Percentiles rank a stretch among this genome's conserved stretches.
phyloP scores from a whole-genome alignment of 2,113 vertebrate species.

The Benitochromis conjunctus region DNA sequence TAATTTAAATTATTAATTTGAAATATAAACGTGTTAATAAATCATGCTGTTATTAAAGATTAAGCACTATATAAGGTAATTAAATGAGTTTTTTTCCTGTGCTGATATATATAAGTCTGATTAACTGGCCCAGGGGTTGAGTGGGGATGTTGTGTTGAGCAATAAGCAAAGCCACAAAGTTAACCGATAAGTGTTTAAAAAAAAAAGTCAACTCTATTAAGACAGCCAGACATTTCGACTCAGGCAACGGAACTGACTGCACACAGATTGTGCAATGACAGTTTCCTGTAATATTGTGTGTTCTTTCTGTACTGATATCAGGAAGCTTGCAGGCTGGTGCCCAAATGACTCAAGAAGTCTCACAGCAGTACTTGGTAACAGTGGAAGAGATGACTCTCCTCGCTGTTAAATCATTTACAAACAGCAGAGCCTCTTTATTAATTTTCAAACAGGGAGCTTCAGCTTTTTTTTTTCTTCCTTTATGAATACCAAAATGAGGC shows the following conservation, averaged over 20 bases:
- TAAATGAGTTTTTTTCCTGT: neutral
- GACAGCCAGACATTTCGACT: neutral
- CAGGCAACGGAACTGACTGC: neutral
- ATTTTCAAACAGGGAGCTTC: neutral
- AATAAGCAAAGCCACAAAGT: neutral
- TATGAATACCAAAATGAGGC: neutral
- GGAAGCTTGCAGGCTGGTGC: constrained; percentile 2
- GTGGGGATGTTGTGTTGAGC: neutral
- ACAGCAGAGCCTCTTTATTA: neutral
- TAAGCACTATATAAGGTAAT: neutral
- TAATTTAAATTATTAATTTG: neutral
- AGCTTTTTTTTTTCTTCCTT: neutral
- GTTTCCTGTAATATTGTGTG: constrained; percentile 28
- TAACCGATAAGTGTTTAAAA: neutral
- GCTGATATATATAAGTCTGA: neutral
- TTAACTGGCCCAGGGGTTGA: neutral
- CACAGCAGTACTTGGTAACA: neutral
- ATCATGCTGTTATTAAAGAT: neutral
- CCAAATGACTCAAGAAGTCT: neutral
- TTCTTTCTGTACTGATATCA: constrained; percentile 28
- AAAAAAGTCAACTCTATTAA: neutral
- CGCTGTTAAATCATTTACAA: constrained; percentile 25
- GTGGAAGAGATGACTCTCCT: neutral
- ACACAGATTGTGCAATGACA: neutral
- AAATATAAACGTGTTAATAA: neutral